Evolutionary conservation across 2,888 invertebrate genomes (phyloP).

Genomic region (Plagodis pulveraria): DNA sequence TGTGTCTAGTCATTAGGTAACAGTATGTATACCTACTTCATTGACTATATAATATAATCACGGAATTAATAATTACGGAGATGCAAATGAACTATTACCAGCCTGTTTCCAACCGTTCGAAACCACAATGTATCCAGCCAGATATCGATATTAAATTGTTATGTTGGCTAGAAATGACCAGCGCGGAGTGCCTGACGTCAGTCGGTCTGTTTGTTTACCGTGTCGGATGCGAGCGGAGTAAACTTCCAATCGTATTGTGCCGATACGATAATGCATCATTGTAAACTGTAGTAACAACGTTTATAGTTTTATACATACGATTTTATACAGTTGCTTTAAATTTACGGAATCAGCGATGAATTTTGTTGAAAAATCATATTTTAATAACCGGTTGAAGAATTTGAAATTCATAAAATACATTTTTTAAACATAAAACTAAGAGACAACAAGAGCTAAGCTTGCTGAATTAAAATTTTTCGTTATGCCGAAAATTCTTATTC

Average conservation of each 20-base stretch:
- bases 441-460: slow-evolving; percentile 36
- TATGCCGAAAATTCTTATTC: slow-evolving; percentile 75
- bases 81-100: neutral
- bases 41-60: too few relatives aligned
- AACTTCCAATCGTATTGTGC: slow-evolving; percentile 74
- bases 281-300: slow-evolving; percentile 37
- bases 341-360: neutral
- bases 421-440: slow-evolving; percentile 26
- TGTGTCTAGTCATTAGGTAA: too few relatives aligned
- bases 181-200: slow-evolving; percentile 64
- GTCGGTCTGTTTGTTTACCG: slow-evolving; percentile 69
- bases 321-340: neutral
- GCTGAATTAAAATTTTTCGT: slow-evolving; percentile 65
- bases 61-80: neutral
- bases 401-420: neutral
- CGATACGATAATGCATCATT: slow-evolving; percentile 55
- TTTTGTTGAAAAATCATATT: too few relatives aligned
- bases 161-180: slow-evolving; percentile 32
- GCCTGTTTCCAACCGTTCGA: slow-evolving; percentile 11
- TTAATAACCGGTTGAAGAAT: too few relatives aligned
- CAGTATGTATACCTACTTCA: too few relatives aligned
- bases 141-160: slow-evolving; percentile 20
- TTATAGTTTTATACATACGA: neutral
- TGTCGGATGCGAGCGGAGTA: slow-evolving; percentile 70
- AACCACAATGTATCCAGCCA: slow-evolving; percentile 18